Evolutionary conservation across 2,888 invertebrate genomes (phyloP), one percentile per base, ranked within the genome.

Genomic region (Gymnosoma rotundatum): DNA sequence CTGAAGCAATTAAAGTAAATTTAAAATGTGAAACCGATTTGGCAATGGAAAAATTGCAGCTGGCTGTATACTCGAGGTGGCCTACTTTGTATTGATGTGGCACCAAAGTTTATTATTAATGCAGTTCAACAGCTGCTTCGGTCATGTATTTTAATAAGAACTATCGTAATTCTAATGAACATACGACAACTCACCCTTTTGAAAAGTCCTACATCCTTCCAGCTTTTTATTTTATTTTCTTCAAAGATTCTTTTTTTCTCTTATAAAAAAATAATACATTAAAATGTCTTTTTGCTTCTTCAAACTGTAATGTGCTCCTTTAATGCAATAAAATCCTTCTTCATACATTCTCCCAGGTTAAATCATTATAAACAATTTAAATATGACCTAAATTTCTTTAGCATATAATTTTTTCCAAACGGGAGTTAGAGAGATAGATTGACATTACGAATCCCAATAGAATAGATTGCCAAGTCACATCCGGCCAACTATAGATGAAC

Each of bases 291-390:
- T 70, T 75, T 69, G 50, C 45, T 73, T 72, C 20, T 18, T 38
- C 42, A 3, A 18, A 9, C 18, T n/a, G 32, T 18, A 52, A 78
- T 32, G 52, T 60, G 42, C 60, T 73, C 8, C 63, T 48, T 66
- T 72, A 73, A 78, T 60, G 69, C 64, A 78, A 75, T 79, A 58
- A 72, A 60, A 50, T 32, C 38, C 67, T 48, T 18, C 14, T 38
- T 16, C 9, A 50, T 56, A 45, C n/a, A 21, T 10, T 38, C 67
- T 50, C 20, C 58, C 36, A 18, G 54, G 63, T 79, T 78, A 79
- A 75, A 78, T 83, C 67, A 80, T 80, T 61, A 50, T 61, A 83
- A 80, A 20, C 45, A 69, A 50, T 80, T 80, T 80, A 73, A 67
- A 69, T 72, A 18, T 83, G 83, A 83, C 83, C 83, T 69, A 73